Evolutionary conservation across 2,797 vertebrate genomes (phyloP), one percentile per base, ranked within the genome.

Genomic region (Coccyzus lansbergi): DNA sequence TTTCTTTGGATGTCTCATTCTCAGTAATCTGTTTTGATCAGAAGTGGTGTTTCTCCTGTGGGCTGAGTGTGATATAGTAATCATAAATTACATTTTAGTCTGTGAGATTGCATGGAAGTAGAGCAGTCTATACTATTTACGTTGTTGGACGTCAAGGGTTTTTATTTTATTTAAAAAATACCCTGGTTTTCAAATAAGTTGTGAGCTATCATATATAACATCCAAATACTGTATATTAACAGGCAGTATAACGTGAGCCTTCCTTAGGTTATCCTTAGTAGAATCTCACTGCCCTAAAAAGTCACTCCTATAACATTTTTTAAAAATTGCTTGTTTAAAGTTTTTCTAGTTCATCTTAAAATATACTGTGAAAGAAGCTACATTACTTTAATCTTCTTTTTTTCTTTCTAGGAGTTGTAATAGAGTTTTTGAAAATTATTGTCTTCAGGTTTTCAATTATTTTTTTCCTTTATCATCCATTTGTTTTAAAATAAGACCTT

Each of bases 1-100:
- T 0, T 83, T 81, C 16, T 64, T 88, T 55, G 7, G 0, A 4
- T 17, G 12, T 72, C 48, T 84, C 1, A 0, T 77, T 86, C 15
- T 86, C 36, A 79, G 28, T 52, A 17, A 53, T 63, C 14, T 60
- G 1, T 7, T 34, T 71, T 25, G 11, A 42, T 77, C 22, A 64
- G 6, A 9, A 46, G 22, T 28, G 12, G 6, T 68, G 7, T 20
- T 7, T 53, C 58, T 29, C 25, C 26, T 65, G 19, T 84, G 55
- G n/a, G 16, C 21, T 38, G 24, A 42, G 8, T 38, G 8, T 64
- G 49, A 42, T 33, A 53, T 42, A 42, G 7, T 58, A 60, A 40
- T 38, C 16, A n/a, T 49, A 44, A 75, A 65, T 62, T 53, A 8
- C 38, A 24, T 31, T 51, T 15, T 49, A 72, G 15, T 62, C 38